Conservation (phyloP, 2,113 vertebrate species). For the Chaetodon auriga region DNA sequence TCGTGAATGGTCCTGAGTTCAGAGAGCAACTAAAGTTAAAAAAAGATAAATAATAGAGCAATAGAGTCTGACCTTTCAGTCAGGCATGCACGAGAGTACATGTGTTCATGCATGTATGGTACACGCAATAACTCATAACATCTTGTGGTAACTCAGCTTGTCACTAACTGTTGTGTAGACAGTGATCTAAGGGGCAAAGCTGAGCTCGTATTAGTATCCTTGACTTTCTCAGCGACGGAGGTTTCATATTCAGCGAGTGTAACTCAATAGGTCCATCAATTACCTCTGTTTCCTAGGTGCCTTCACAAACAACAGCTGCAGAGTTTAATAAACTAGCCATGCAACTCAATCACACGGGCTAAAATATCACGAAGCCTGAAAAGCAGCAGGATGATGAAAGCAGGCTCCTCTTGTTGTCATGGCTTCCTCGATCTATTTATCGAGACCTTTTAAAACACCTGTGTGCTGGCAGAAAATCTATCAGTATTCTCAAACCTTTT, state of each 20-base stretch:
- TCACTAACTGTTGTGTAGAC: conserved; percentile 38
- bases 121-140: conserved; percentile 23
- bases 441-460: not conserved
- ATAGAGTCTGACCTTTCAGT: conserved; percentile 67
- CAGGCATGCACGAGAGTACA: conserved; percentile 1
- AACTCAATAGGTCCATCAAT: conserved; percentile 79
- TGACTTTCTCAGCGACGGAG: conserved; percentile 56
- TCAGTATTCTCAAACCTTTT: not conserved
- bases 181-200: conserved; percentile 36
- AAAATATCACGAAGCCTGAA: conserved; percentile 67
- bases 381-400: conserved; percentile 71
- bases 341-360: conserved; percentile 69
- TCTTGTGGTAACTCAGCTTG: conserved; percentile 43
- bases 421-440: conserved; percentile 7
- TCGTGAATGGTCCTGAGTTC: conserved; percentile 2
- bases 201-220: conserved; percentile 62
- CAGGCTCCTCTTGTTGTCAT: conserved; percentile 49
- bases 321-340: conserved; percentile 74
- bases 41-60: conserved; percentile 42
- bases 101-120: conserved; percentile 1
- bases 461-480: not conserved
- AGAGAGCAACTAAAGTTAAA: not conserved
- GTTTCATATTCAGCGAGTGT: conserved; percentile 68
- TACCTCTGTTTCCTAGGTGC: conserved; percentile 82
- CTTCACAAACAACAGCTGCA: conserved; percentile 86